phyloP scores from a whole-genome alignment of 2,113 vertebrate genomes.

The Lepidothrix coronata region DNA sequence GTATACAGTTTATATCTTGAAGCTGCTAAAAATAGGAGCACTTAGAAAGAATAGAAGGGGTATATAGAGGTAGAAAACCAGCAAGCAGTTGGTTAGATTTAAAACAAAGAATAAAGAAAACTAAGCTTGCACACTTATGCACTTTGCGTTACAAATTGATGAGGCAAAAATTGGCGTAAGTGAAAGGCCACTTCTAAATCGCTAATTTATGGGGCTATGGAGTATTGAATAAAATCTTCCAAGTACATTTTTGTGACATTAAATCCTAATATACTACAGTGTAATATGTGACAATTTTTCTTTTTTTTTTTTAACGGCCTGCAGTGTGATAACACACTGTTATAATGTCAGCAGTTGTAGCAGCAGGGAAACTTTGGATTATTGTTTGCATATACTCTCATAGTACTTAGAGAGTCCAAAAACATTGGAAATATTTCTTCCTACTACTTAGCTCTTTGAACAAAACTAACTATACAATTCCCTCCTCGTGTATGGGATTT shows the following conservation, averaged over 20 bases:
- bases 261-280: not conserved
- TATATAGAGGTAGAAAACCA: not conserved
- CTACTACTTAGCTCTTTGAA: not conserved
- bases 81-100: not conserved
- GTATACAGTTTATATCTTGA: not conserved
- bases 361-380: not conserved
- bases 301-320: not conserved
- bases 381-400: not conserved
- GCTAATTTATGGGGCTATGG: not conserved
- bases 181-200: not conserved
- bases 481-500: fast-evolving
- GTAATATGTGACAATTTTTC: not conserved
- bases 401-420: not conserved
- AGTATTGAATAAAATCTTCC: not conserved
- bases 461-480: not conserved
- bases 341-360: not conserved
- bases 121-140: not conserved
- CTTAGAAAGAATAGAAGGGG: not conserved
- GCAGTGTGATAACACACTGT: not conserved
- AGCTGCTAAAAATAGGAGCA: not conserved
- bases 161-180: not conserved
- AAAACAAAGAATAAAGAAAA: not conserved
- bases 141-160: not conserved
- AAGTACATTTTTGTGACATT: not conserved
- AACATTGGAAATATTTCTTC: not conserved